Evolutionary conservation across 1,140 invertebrate species (phyloP).

Genomic region (Watersipora subatra): DNA sequence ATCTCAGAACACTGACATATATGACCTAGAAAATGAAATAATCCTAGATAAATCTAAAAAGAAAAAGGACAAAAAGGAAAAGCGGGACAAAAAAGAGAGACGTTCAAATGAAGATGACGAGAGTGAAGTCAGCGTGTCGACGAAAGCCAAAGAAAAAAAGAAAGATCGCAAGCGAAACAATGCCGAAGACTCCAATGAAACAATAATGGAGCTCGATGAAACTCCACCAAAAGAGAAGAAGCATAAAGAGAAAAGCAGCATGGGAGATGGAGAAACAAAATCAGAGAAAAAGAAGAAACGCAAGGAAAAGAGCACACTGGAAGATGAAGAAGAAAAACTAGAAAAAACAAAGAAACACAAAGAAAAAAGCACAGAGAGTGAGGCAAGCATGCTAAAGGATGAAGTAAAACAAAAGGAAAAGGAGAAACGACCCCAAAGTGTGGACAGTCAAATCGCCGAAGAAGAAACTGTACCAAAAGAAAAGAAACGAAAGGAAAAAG

Average conservation of each 20-base stretch:
- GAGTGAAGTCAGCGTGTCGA: no score
- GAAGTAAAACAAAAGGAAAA: background rate
- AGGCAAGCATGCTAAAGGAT: no score
- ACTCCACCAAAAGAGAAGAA: background rate
- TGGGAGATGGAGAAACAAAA: background rate
- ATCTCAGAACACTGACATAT: background rate
- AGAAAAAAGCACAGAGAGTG: no score
- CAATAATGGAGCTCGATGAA: no score
- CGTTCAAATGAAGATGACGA: no score
- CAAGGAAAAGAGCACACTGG: background rate
- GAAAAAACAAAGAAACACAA: background rate
- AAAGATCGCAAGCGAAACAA: no score
- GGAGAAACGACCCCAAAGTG: background rate
- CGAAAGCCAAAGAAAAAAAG: background rate
- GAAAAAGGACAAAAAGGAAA: background rate
- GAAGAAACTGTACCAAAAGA: no score
- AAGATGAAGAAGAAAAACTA: background rate
- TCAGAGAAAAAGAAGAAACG: background rate
- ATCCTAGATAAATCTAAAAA: background rate
- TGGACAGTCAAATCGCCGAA: no score
- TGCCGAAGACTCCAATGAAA: no score
- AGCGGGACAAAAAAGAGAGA: background rate
- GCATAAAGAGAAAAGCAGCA: background rate
- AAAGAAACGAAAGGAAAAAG: background rate
- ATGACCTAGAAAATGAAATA: background rate